Evolutionary conservation across 2,113 vertebrate species (phyloP).

Genomic region (Cavia aperea): DNA sequence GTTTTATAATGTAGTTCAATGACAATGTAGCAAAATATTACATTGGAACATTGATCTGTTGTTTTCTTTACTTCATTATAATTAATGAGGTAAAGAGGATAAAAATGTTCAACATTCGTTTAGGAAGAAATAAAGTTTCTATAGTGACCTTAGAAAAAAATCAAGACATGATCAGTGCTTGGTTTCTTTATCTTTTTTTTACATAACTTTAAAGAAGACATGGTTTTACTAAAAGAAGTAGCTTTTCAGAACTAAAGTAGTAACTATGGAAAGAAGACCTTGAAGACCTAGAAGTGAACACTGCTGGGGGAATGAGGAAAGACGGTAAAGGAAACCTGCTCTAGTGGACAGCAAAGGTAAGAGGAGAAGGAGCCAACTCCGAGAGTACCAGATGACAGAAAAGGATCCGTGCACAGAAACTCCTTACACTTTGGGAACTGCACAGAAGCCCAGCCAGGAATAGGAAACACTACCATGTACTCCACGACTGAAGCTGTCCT

Average conservation of each 20-base stretch:
- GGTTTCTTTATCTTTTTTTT: neutral
- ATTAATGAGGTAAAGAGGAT: too few species aligned
- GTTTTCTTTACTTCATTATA: neutral
- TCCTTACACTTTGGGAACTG: neutral
- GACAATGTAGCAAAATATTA: neutral
- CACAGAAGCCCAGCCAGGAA: neutral
- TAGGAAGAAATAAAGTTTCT: neutral
- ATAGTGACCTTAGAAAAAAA: neutral
- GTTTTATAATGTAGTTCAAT: neutral
- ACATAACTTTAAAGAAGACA: neutral
- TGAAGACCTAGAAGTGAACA: neutral
- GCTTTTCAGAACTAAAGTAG: neutral
- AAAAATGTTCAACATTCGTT: neutral
- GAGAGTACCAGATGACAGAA: neutral
- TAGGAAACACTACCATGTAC: neutral
- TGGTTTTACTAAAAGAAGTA: neutral
- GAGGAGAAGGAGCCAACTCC: neutral
- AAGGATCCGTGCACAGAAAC: neutral
- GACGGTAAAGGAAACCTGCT: too few species aligned
- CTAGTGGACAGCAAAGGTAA: neutral
- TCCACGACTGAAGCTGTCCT: neutral
- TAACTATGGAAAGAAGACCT: neutral
- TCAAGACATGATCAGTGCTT: neutral
- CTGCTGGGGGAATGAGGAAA: fast-evolving
- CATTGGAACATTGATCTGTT: neutral